These are phyloP conservation scores for Drosophila falleni DNA, from an alignment of 2,888 invertebrate genomes.

Conservation along the genomic window DNA sequence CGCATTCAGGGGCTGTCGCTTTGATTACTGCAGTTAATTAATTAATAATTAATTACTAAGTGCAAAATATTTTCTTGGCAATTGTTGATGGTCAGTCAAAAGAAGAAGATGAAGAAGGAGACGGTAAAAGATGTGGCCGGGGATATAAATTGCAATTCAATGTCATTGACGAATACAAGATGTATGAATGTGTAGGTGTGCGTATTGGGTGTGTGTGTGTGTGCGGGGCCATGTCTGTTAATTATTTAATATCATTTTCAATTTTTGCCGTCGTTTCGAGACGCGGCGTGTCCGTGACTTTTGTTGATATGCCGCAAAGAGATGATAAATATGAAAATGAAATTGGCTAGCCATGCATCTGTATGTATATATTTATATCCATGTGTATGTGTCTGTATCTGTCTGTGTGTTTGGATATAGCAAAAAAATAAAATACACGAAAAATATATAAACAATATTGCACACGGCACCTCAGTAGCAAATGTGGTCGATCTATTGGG, in stretches of 20 bases:
- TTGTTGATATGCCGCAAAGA: conserved; percentile 74
- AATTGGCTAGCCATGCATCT: conserved; percentile 50
- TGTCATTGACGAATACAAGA: conserved; percentile 71
- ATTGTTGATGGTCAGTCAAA: conserved; percentile 51
- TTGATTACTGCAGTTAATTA: conserved; percentile 62
- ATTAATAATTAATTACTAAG: conserved; percentile 69
- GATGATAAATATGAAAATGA: conserved; percentile 79
- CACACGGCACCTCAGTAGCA: conserved; percentile 83
- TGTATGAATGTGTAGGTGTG: conserved; percentile 5
- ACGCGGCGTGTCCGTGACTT: conserved; percentile 76
- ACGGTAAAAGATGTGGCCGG: not conserved
- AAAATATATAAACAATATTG: conserved; percentile 85
- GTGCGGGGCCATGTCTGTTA: conserved; percentile 65
- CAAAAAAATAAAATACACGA: conserved; percentile 60
- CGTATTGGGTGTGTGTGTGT: conserved; percentile 1
- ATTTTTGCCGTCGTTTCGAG: conserved; percentile 62
- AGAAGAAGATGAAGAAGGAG: not conserved
- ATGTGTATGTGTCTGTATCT: conserved; percentile 22
- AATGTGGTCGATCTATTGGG: conserved; percentile 2
- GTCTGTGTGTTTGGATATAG: conserved; percentile 37
- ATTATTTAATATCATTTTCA: conserved; percentile 81
- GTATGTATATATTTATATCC: not conserved
- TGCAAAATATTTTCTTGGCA: conserved; percentile 59
- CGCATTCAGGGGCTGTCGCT: conserved; percentile 43
- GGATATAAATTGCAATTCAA: conserved; percentile 74